Evolutionary conservation across 1,140 invertebrate species (phyloP).

Genomic region (Coenobita brevimanus): DNA sequence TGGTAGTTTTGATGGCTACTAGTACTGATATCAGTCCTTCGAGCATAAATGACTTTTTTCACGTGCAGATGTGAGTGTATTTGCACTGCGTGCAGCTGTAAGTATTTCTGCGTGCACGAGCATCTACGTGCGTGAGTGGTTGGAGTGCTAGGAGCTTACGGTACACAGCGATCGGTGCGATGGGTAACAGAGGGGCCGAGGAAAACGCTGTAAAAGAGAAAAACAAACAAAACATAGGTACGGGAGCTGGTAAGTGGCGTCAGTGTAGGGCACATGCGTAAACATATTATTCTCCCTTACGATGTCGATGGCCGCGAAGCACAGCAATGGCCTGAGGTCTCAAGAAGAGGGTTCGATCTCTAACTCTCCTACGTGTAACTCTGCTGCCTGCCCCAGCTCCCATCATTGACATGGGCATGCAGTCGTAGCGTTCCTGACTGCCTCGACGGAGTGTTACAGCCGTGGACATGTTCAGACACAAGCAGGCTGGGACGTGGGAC

Average conservation of each 20-base stretch:
- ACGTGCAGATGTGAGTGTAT: neutral
- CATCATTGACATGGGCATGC: constrained; percentile 45
- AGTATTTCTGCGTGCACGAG: neutral
- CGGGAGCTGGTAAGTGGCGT: constrained; percentile 22
- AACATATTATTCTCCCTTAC: neutral
- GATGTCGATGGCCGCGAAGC: neutral
- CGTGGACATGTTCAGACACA: constrained; percentile 40
- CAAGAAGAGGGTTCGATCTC: neutral
- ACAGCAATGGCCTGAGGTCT: neutral
- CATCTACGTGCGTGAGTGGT: neutral
- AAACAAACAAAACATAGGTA: neutral
- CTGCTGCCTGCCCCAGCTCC: neutral
- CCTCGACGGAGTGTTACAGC: constrained; percentile 10
- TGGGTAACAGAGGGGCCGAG: constrained; percentile 27
- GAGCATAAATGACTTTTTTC: too few species aligned
- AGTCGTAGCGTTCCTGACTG: constrained; percentile 32
- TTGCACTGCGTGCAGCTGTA: neutral
- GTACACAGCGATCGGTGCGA: constrained; percentile 30
- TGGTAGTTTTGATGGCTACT: too few species aligned
- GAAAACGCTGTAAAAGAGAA: constrained; percentile 33
- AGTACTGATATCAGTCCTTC: too few species aligned
- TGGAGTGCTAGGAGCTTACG: constrained; percentile 28
- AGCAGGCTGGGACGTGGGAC: constrained; percentile 38
- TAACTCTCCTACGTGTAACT: neutral
- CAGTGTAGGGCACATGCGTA: neutral